Percentiles rank a stretch among this genome's conserved stretches.
phyloP scores from a whole-genome alignment of 2,888 invertebrate genomes.

The Monochamus alternatus region DNA sequence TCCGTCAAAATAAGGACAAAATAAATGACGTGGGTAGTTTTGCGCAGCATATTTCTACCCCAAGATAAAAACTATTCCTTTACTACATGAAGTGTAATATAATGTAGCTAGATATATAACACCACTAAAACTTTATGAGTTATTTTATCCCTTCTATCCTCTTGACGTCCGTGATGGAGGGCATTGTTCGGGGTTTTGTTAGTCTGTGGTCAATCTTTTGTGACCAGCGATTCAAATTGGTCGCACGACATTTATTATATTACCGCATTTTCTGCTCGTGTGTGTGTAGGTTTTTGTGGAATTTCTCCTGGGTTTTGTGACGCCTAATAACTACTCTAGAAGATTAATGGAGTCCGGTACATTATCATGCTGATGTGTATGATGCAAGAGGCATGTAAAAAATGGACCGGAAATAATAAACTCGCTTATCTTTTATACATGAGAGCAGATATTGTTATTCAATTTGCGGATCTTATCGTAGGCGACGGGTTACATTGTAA shows the following conservation, averaged over 20 bases:
- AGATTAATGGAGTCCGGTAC: conserved; percentile 28
- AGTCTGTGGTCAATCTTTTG: conserved; percentile 43
- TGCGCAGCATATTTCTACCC: neutral
- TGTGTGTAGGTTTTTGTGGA: conserved; percentile 25
- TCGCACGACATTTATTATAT: conserved; percentile 46
- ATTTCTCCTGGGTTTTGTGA: conserved; percentile 17
- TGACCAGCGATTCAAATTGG: conserved; percentile 40
- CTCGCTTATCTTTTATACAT: conserved; percentile 1
- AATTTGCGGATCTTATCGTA: too few species aligned
- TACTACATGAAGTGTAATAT: neutral
- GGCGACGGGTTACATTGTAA: too few species aligned
- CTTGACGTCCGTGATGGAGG: conserved; percentile 16
- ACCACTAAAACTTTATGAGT: conserved; percentile 10
- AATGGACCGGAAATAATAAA: neutral
- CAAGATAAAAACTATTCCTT: neutral
- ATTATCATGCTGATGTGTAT: conserved; percentile 29
- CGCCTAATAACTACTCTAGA: conserved; percentile 27
- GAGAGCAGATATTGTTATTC: neutral
- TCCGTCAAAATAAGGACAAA: neutral
- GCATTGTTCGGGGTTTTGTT: conserved; percentile 44
- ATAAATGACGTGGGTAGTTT: neutral
- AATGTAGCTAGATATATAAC: neutral
- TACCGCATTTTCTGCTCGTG: conserved; percentile 29
- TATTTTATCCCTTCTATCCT: conserved; percentile 31
- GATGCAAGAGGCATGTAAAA: conserved; percentile 11